These are phyloP conservation scores for Bedellia somnulentella DNA, from an alignment of 2,888 invertebrate genomes.

Conservation along the genomic window DNA sequence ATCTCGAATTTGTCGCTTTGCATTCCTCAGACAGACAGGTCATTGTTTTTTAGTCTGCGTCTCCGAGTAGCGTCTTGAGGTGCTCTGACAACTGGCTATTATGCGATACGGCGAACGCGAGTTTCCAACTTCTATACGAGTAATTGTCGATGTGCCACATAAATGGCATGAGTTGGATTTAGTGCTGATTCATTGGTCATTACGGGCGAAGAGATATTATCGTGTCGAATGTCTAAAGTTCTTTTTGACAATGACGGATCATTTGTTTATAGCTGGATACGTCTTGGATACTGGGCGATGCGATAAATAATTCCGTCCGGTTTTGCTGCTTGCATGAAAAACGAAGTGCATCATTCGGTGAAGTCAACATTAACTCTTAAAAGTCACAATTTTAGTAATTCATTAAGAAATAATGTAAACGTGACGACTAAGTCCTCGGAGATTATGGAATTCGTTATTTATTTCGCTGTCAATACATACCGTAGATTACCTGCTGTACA, in stretches of 20 bases:
- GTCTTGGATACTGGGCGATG: no score
- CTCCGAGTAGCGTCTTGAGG: slow-evolving; percentile 24
- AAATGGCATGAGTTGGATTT: slow-evolving; percentile 21
- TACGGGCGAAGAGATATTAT: slow-evolving; percentile 22
- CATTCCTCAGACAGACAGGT: slow-evolving; percentile 34
- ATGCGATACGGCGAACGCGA: slow-evolving; percentile 26
- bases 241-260: slow-evolving; percentile 13
- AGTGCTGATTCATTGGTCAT: slow-evolving; percentile 35
- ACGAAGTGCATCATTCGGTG: no score
- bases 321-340: no score
- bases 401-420: no score
- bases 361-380: no score
- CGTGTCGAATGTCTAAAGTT: slow-evolving; percentile 17
- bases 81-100: slow-evolving; percentile 21
- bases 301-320: no score
- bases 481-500: no score
- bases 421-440: no score
- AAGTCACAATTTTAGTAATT: no score
- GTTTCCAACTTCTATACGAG: slow-evolving; percentile 17
- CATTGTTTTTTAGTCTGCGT: slow-evolving; percentile 29
- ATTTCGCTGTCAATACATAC: no score
- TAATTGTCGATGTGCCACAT: slow-evolving; percentile 19
- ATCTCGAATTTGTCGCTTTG: slow-evolving; percentile 36
- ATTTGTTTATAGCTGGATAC: slow-evolving; percentile 15
- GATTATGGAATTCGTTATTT: no score